A percentile compares a stretch with the other conserved stretches of the same genome.
phyloP scores from a whole-genome alignment of 2,888 invertebrate species.

The Diplazon laetatorius region DNA sequence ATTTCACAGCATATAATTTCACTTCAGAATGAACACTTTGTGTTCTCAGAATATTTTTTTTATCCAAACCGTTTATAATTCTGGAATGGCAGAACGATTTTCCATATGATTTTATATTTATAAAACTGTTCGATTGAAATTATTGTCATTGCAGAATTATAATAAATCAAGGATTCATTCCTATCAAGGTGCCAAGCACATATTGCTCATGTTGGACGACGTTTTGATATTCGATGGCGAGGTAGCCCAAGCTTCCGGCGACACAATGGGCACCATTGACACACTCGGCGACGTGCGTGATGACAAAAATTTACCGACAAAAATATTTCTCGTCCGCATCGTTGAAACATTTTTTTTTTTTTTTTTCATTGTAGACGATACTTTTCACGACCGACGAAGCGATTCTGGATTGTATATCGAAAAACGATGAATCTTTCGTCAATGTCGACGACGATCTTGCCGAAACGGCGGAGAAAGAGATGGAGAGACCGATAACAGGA shows the following conservation, averaged over 20 bases:
- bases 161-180: constrained; percentile 94
- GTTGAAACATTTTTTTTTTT: constrained; percentile 51
- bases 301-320: constrained; percentile 12
- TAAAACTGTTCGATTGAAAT: too few relatives aligned
- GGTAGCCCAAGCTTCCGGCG: constrained; percentile 91
- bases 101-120: neutral
- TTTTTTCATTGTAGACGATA: constrained; percentile 88
- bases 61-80: too few relatives aligned
- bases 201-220: constrained; percentile 88
- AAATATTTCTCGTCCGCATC: neutral
- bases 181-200: constrained; percentile 88
- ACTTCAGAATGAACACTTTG: neutral
- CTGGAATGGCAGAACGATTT: neutral
- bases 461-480: constrained; percentile 82
- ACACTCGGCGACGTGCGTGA: constrained; percentile 88
- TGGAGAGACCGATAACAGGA: constrained; percentile 86
- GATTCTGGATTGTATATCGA: constrained; percentile 87
- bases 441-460: constrained; percentile 81
- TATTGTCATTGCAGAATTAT: constrained; percentile 87
- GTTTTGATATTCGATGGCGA: constrained; percentile 90
- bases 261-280: constrained; percentile 87
- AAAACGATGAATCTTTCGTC: constrained; percentile 83
- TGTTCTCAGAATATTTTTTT: neutral
- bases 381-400: constrained; percentile 91
- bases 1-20: too few relatives aligned